These are phyloP conservation scores for Bombus waltoni DNA, from an alignment of 1,140 invertebrate genomes.

Conservation along the genomic window DNA sequence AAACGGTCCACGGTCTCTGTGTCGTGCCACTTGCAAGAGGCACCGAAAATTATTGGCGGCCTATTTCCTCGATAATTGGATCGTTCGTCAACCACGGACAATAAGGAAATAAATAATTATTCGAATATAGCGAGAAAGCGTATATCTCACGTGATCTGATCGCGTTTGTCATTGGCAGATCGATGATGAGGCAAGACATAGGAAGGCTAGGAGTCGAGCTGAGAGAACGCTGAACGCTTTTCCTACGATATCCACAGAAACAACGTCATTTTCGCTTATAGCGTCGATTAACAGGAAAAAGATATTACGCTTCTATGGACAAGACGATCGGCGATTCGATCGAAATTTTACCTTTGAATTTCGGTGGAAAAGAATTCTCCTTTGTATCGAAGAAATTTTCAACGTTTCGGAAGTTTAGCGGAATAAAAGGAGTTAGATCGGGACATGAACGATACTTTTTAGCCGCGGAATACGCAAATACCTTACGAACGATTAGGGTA, in stretches of 20 bases:
- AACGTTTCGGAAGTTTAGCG: no score
- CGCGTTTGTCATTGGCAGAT: conserved; percentile 1
- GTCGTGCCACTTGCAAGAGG: background rate
- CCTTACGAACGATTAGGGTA: background rate
- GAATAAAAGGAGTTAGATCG: background rate
- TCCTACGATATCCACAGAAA: background rate
- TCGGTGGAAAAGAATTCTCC: background rate
- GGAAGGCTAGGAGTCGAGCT: background rate
- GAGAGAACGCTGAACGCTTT: background rate
- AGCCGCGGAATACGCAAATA: background rate
- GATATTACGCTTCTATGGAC: background rate
- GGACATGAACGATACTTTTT: background rate
- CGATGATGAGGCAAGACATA: background rate
- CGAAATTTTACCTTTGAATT: background rate
- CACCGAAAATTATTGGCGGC: conserved; percentile 19
- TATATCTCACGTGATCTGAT: background rate
- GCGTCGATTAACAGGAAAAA: no score
- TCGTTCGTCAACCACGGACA: conserved; percentile 27
- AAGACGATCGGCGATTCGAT: background rate
- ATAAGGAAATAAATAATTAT: conserved; percentile 39
- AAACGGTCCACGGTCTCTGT: background rate
- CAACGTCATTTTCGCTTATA: background rate
- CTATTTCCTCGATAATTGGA: conserved; percentile 30
- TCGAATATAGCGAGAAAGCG: background rate
- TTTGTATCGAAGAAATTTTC: background rate